A percentile compares a stretch with the other conserved stretches of the same genome.
Evolutionary conservation across 2,113 vertebrate genomes (phyloP).

Genomic region (Aphyosemion australe): DNA sequence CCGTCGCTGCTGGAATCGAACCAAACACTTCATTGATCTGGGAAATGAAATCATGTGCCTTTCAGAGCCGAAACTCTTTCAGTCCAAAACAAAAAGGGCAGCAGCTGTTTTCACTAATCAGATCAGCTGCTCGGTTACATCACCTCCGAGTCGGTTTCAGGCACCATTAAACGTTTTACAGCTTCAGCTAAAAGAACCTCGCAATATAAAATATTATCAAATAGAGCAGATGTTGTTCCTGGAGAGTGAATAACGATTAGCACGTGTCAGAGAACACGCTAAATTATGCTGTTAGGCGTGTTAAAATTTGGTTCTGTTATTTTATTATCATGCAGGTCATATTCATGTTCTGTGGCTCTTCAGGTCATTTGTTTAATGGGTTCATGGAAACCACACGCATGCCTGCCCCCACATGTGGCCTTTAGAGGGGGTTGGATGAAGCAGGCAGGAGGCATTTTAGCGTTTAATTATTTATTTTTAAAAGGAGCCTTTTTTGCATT

Average conservation of each 20-base stretch:
- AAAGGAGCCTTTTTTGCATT: too few relatives aligned
- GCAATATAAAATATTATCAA: neutral
- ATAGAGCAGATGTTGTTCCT: neutral
- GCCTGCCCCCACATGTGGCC: constrained; percentile 18
- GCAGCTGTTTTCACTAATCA: constrained; percentile 19
- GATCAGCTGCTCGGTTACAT: neutral
- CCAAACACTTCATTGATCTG: constrained; percentile 27
- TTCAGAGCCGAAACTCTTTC: constrained; percentile 26
- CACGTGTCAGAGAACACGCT: neutral
- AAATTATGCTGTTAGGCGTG: neutral
- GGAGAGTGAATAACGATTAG: neutral
- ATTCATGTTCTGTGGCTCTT: constrained; percentile 3
- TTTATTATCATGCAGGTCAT: neutral
- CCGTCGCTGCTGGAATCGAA: constrained; percentile 1
- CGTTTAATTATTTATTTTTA: too few relatives aligned
- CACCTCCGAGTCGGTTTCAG: neutral
- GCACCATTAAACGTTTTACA: neutral
- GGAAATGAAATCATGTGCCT: constrained; percentile 21
- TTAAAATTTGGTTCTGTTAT: neutral
- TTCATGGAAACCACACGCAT: constrained; percentile 16
- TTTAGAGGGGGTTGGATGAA: neutral
- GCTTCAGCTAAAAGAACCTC: neutral
- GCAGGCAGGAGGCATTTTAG: neutral
- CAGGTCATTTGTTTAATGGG: constrained; percentile 18
- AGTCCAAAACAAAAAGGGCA: neutral